phyloP scores from a whole-genome alignment of 2,888 invertebrate genomes.

The Synanthedon vespiformis region DNA sequence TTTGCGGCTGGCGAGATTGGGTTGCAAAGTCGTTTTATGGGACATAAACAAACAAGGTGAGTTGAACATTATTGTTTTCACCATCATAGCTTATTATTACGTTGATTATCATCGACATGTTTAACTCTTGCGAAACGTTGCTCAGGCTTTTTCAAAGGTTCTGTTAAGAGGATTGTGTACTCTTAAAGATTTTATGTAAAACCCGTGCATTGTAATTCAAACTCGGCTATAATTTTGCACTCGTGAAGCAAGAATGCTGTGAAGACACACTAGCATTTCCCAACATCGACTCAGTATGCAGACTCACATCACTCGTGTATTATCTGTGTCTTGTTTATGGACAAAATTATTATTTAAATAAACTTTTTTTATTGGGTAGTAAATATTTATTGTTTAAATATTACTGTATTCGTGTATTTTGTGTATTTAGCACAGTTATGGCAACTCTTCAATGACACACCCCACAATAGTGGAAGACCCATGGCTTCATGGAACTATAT shows the following conservation, averaged over 20 bases:
- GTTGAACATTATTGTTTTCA: slow-evolving; percentile 16
- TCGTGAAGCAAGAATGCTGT: background rate
- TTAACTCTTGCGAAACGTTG: background rate
- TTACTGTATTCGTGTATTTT: no score
- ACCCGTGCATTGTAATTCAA: background rate
- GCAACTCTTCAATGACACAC: no score
- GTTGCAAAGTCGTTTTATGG: slow-evolving; percentile 87
- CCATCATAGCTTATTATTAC: background rate
- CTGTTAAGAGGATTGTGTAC: background rate
- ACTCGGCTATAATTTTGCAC: background rate
- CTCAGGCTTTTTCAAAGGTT: background rate
- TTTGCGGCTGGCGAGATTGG: slow-evolving; percentile 78
- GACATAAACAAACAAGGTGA: slow-evolving; percentile 88
- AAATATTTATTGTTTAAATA: no score
- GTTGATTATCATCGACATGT: background rate
- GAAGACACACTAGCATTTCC: background rate
- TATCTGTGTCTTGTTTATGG: no score
- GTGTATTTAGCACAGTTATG: no score
- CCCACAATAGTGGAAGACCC: no score
- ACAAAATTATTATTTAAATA: no score
- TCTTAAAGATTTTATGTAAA: background rate
- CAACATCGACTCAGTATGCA: background rate
- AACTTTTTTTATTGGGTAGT: no score
- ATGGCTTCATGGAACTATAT: no score
- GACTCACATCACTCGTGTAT: no score